These are phyloP conservation scores for Marronus borbonicus DNA, from an alignment of 2,888 invertebrate species.

Conservation along the genomic window DNA sequence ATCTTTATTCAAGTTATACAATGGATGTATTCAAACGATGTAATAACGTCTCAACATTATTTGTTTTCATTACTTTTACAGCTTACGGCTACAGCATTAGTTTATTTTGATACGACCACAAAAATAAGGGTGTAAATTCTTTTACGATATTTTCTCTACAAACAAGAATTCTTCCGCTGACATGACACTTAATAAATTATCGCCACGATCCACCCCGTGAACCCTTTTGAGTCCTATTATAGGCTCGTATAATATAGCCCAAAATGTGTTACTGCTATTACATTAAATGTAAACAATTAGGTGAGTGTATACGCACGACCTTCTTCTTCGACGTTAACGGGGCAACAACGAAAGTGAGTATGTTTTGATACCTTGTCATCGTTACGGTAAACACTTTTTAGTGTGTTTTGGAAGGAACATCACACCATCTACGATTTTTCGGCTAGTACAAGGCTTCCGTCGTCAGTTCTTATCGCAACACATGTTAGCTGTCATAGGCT, in stretches of 20 bases:
- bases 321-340: no score
- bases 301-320: background rate
- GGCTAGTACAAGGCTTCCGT: constrained; percentile 57
- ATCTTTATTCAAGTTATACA: no score
- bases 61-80: no score
- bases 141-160: no score
- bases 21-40: no score
- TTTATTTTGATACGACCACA: no score
- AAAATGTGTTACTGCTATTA: background rate
- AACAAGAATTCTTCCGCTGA: no score
- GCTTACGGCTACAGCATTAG: no score
- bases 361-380: constrained; percentile 60
- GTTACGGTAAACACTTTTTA: constrained; percentile 59
- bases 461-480: constrained; percentile 63
- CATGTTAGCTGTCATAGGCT: constrained; percentile 64
- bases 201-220: background rate
- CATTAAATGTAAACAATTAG: constrained; percentile 33
- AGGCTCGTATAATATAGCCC: no score
- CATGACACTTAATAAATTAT: constrained; percentile 17
- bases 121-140: no score
- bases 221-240: background rate
- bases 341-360: constrained; percentile 7
- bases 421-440: constrained; percentile 60
- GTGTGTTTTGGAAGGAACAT: constrained; percentile 58
- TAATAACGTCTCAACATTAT: no score